phyloP scores from a whole-genome alignment of 2,888 invertebrate species.

The Brassicogethes aeneus region DNA sequence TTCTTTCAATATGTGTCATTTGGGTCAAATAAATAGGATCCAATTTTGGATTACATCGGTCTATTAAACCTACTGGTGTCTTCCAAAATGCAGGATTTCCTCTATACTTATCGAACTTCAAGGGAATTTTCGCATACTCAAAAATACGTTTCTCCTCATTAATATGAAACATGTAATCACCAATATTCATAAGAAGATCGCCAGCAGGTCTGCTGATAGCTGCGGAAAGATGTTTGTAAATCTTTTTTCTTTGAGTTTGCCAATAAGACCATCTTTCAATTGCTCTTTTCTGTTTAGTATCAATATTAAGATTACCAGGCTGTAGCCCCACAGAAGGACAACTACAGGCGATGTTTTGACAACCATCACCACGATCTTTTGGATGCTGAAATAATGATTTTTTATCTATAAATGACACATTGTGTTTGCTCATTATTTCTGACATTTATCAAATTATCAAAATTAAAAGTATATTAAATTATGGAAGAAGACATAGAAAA shows the following conservation, averaged over 20 bases:
- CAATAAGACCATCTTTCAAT: background rate
- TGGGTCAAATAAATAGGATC: background rate
- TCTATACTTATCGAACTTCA: slow-evolving; percentile 29
- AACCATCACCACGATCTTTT: background rate
- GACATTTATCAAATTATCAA: too few species aligned
- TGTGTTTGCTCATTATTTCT: too few species aligned
- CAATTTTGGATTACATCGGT: background rate
- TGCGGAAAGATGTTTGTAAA: background rate
- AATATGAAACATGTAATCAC: slow-evolving; percentile 22
- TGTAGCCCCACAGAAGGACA: too few species aligned
- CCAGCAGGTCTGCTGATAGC: slow-evolving; percentile 7
- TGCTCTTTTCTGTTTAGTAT: too few species aligned
- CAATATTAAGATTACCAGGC: too few species aligned
- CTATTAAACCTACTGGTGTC: slow-evolving; percentile 24
- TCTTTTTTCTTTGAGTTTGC: background rate
- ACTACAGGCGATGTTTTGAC: background rate
- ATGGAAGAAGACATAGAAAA: too few species aligned
- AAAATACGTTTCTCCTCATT: slow-evolving; percentile 28
- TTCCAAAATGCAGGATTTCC: slow-evolving; percentile 36
- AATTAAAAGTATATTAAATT: too few species aligned
- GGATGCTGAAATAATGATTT: too few species aligned
- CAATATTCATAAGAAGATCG: slow-evolving; percentile 28
- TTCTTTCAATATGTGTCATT: background rate
- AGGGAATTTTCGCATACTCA: slow-evolving; percentile 28
- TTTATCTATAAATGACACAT: too few species aligned